Conservation (phyloP, 2,888 invertebrate genomes). For the Orthosia cruda region DNA sequence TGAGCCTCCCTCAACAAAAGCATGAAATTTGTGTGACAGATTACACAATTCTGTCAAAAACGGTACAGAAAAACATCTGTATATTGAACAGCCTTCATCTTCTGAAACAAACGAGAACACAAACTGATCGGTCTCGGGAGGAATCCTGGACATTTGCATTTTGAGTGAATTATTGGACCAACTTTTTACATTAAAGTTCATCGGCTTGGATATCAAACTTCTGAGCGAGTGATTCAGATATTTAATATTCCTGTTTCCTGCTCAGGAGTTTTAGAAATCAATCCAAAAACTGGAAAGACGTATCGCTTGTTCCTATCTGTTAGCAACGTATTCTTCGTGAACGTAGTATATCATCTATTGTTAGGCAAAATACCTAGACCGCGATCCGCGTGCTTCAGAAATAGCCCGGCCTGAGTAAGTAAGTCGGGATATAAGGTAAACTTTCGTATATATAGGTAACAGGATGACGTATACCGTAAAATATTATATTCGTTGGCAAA, state of each 20-base stretch:
- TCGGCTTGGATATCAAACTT: slow-evolving; percentile 73
- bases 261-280: slow-evolving; percentile 29
- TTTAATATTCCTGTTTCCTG: slow-evolving; percentile 66
- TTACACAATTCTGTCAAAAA: slow-evolving; percentile 24
- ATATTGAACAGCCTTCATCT: slow-evolving; percentile 12
- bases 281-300: slow-evolving; percentile 12
- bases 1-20: slow-evolving; percentile 29
- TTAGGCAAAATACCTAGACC: slow-evolving; percentile 82
- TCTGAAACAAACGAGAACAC: slow-evolving; percentile 52
- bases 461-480: slow-evolving; percentile 72
- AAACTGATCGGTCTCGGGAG: slow-evolving; percentile 60
- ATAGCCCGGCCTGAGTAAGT: slow-evolving; percentile 79
- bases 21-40: slow-evolving; percentile 12
- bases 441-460: slow-evolving; percentile 66
- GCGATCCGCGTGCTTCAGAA: slow-evolving; percentile 80
- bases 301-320: slow-evolving; percentile 49
- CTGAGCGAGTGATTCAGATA: slow-evolving; percentile 73
- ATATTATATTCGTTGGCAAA: slow-evolving; percentile 74
- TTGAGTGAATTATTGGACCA: slow-evolving; percentile 79
- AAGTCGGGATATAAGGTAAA: slow-evolving; percentile 77
- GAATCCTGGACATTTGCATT: slow-evolving; percentile 82
- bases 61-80: slow-evolving; percentile 15
- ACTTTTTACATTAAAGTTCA: slow-evolving; percentile 85
- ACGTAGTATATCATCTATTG: slow-evolving; percentile 78
- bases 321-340: slow-evolving; percentile 64